Evolutionary conservation across 2,888 invertebrate genomes (phyloP), one percentile per base, ranked within the genome.

Genomic region (Aporophyla nigra): DNA sequence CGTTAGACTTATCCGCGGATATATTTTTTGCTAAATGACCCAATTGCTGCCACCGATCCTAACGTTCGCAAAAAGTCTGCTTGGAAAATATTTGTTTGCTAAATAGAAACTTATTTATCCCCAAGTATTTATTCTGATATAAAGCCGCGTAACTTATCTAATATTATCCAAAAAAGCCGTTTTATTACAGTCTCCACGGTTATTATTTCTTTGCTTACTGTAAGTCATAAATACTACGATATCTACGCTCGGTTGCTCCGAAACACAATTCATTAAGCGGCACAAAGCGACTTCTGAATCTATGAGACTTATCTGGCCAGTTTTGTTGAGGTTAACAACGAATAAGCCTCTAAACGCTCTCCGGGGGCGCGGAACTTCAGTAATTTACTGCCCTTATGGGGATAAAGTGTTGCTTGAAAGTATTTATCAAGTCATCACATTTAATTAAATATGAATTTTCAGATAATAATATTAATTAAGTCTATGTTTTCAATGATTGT

Each of bases 281-380:
- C 85, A 84, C 79, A 78, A 88, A 84, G 79, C 61, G 79, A 78
- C 79, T 72, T 79, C 63, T 79, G 79, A 84, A 85, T 87, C 85
- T 90, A 83, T 78, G 80, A 78, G 86, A 88, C 82, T 90, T 90
- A 88, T 91, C 88, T 89, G 86, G 76, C 79, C 83, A 84, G 79
- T 83, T 87, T 85, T 77, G 62, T 71, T 58, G 78, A 83, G 85
- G 86, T 87, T 89, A 87, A 87, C 87, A 87, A 87, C 80, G 85
- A 86, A 83, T 90, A 88, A 89, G 84, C 89, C 79, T 81, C 82
- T 89, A 88, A 90, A 90, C 84, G 84, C 81, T 75, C 90, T 77
- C 86, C 82, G 82, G 83, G 86, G 80, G 33, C 27, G 59, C 62
- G 71, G 73, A 87, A 87, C 81, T 88, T 81, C 54, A 49, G 74